phyloP scores from a whole-genome alignment of 1,140 invertebrate genomes.

The Psilanteris sp. region DNA sequence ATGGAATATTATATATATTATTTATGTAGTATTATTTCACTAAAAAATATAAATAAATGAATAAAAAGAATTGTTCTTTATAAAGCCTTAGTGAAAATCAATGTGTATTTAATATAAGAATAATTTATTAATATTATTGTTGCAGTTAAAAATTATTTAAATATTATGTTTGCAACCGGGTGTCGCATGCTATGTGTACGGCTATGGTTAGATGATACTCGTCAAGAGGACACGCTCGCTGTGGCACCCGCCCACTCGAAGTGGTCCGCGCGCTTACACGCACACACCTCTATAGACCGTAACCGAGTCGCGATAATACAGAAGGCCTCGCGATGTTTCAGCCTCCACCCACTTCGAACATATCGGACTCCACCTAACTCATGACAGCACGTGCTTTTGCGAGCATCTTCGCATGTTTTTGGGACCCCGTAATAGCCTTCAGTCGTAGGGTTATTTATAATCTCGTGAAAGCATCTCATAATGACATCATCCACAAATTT shows the following conservation, averaged over 20 bases:
- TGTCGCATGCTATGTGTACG: not conserved
- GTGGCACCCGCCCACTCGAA: slow-evolving; percentile 76
- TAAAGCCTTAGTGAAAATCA: too few species aligned
- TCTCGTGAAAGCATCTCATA: slow-evolving; percentile 8
- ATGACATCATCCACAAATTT: slow-evolving; percentile 35
- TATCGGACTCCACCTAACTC: slow-evolving; percentile 78
- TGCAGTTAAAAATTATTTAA: not conserved
- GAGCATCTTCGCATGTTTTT: slow-evolving; percentile 40
- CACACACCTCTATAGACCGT: slow-evolving; percentile 61
- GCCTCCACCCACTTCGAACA: slow-evolving; percentile 77
- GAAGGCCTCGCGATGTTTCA: slow-evolving; percentile 73
- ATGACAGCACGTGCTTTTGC: slow-evolving; percentile 71
- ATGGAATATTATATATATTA: too few species aligned
- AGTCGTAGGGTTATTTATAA: slow-evolving; percentile 32
- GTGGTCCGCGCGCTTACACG: slow-evolving; percentile 59
- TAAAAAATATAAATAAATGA: too few species aligned
- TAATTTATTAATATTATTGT: too few species aligned
- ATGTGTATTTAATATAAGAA: too few species aligned
- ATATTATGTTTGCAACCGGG: not conserved
- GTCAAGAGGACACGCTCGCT: slow-evolving; percentile 70
- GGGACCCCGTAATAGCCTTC: slow-evolving; percentile 14
- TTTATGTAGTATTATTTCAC: too few species aligned
- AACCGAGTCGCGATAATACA: slow-evolving; percentile 69
- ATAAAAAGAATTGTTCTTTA: too few species aligned
- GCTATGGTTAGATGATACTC: slow-evolving; percentile 9